These are phyloP conservation scores for Cardiocondyla obscurior DNA, from an alignment of 1,140 invertebrate species.

Conservation along the genomic window DNA sequence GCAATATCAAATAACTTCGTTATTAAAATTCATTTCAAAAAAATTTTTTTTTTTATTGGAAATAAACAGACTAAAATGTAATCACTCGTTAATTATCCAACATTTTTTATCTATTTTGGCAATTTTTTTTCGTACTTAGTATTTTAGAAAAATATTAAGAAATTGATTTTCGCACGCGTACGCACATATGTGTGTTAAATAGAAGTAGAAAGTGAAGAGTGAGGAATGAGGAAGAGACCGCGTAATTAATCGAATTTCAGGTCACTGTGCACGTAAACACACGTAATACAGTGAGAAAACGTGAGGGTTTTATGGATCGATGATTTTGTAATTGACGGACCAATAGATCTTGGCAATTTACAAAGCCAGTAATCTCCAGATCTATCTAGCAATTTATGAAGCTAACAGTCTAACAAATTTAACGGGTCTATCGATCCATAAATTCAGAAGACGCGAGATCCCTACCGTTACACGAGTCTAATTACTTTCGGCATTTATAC, in stretches of 20 bases:
- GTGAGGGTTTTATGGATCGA: conserved; percentile 37
- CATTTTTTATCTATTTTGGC: neutral
- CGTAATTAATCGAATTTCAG: conserved; percentile 25
- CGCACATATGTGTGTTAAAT: neutral
- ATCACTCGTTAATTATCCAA: neutral
- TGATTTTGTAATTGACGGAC: conserved; percentile 33
- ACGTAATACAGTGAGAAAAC: conserved; percentile 22
- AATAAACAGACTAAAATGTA: neutral
- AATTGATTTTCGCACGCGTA: neutral
- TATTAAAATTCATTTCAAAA: too few species aligned
- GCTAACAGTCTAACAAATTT: conserved; percentile 53
- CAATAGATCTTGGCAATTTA: conserved; percentile 43
- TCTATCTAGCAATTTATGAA: conserved; percentile 42
- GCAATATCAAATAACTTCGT: neutral
- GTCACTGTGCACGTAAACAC: conserved; percentile 33
- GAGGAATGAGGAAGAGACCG: conserved; percentile 6
- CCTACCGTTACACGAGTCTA: conserved; percentile 38
- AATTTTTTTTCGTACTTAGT: neutral
- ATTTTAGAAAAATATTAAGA: neutral
- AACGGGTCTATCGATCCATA: conserved; percentile 53
- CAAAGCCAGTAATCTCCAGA: conserved; percentile 33
- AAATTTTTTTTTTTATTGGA: conserved; percentile 8
- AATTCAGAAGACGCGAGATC: conserved; percentile 34
- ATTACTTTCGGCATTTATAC: conserved; percentile 45
- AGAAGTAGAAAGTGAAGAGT: conserved; percentile 33